Evolutionary conservation across 2,113 vertebrate genomes (phyloP).

Genomic region (Phainopepla nitens): DNA sequence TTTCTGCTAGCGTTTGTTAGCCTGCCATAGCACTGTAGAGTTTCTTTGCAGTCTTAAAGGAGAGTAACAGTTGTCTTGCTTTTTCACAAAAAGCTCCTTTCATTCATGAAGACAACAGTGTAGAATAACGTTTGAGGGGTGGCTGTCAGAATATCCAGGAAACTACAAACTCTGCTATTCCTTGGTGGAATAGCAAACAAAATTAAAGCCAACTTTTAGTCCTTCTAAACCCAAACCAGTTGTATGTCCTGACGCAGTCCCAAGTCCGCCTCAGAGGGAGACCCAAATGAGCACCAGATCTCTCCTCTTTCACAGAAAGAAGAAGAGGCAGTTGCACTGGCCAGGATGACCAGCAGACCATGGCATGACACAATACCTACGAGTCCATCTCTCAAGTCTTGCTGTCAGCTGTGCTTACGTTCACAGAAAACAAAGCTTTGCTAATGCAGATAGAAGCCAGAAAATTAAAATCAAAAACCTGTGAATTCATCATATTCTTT

Average conservation of each 20-base stretch:
- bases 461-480: neutral
- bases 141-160: neutral
- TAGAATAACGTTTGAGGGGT: neutral
- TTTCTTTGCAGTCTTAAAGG: neutral
- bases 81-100: neutral
- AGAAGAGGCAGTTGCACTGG: neutral
- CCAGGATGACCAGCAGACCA: neutral
- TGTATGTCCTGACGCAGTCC: neutral
- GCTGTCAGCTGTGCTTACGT: neutral
- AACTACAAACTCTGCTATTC: neutral
- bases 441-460: neutral
- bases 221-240: neutral
- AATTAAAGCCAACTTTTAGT: neutral
- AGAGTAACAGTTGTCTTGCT: neutral
- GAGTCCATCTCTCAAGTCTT: neutral
- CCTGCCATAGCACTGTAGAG: neutral
- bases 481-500: neutral
- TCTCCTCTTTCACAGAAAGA: neutral
- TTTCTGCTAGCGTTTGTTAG: neutral
- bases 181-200: neutral
- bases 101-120: neutral
- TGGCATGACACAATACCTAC: rapidly evolving
- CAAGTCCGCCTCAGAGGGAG: neutral
- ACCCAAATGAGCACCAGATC: neutral
- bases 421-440: neutral